Conservation (phyloP, 2,888 invertebrate genomes). For the Phyto melanocephala region DNA sequence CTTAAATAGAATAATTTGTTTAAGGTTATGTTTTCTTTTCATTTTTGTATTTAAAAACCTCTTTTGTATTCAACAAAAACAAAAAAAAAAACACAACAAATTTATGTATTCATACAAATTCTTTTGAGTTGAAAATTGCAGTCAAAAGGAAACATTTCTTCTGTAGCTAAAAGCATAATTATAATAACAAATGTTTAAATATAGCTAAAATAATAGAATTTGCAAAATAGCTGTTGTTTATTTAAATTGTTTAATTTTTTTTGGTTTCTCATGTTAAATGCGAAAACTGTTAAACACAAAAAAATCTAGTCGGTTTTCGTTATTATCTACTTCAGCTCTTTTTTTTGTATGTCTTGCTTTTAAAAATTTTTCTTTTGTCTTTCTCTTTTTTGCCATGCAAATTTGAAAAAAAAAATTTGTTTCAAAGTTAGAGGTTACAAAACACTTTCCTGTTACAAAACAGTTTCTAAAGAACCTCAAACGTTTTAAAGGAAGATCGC, state of each 20-base stretch:
- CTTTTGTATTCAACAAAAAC: not conserved
- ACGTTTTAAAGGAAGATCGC: not conserved
- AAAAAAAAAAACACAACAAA: not conserved
- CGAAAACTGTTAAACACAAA: constrained; percentile 6
- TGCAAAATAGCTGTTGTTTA: not conserved
- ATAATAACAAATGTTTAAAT: constrained; percentile 20
- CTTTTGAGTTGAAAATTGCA: too few relatives aligned
- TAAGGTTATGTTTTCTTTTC: not conserved
- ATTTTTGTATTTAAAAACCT: not conserved
- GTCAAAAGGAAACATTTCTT: not conserved
- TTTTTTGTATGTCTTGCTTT: not conserved
- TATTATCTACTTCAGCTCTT: not conserved
- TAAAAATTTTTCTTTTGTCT: not conserved
- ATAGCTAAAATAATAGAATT: constrained; percentile 10
- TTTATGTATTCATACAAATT: not conserved
- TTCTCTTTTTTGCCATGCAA: not conserved
- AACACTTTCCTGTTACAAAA: not conserved
- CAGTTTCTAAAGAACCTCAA: not conserved
- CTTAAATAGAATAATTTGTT: not conserved
- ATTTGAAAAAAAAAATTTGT: not conserved
- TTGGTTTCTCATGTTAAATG: too few relatives aligned
- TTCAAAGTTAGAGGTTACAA: not conserved
- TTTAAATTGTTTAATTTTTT: not conserved
- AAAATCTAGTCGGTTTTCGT: not conserved
- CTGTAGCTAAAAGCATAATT: constrained; percentile 29